These are phyloP conservation scores for Lordiphosa mommai DNA, from an alignment of 1,140 invertebrate species.

Conservation along the genomic window DNA sequence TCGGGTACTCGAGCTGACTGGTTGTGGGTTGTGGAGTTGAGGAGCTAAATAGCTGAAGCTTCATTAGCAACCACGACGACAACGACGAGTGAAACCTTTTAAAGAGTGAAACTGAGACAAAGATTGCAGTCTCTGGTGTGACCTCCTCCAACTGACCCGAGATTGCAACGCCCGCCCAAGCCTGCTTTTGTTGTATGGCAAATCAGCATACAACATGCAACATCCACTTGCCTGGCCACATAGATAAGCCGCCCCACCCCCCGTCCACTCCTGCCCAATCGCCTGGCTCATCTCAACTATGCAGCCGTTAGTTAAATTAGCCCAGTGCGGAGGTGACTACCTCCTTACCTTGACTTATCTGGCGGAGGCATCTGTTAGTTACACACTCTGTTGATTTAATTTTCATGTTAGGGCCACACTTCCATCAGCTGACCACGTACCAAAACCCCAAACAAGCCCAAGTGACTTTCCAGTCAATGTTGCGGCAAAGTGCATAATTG, in stretches of 20 bases:
- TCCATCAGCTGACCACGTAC: slow-evolving; percentile 52
- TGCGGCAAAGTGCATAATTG: slow-evolving; percentile 78
- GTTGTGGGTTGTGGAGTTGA: slow-evolving; percentile 16
- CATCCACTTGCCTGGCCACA: slow-evolving; percentile 22
- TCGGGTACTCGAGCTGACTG: slow-evolving; percentile 42
- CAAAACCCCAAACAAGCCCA: slow-evolving; percentile 1
- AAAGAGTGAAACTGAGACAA: slow-evolving; percentile 67
- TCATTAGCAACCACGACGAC: slow-evolving; percentile 41
- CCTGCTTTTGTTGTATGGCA: slow-evolving; percentile 56
- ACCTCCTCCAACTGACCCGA: slow-evolving; percentile 69
- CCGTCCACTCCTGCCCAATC: slow-evolving; percentile 24
- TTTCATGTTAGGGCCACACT: slow-evolving; percentile 63
- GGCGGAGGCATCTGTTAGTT: slow-evolving; percentile 59
- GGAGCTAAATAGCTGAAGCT: slow-evolving; percentile 25
- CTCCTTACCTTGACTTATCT: slow-evolving; percentile 58
- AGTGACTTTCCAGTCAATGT: slow-evolving; percentile 56
- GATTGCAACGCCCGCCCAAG: slow-evolving; percentile 71
- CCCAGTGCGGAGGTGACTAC: slow-evolving; percentile 44
- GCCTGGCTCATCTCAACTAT: slow-evolving; percentile 12
- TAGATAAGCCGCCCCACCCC: slow-evolving; percentile 6
- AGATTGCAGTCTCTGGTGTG: slow-evolving; percentile 50
- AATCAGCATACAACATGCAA: slow-evolving; percentile 35
- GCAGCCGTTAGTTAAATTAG: slow-evolving; percentile 67
- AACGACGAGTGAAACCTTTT: slow-evolving; percentile 74
- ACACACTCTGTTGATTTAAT: slow-evolving; percentile 75